These are phyloP conservation scores for Lutjanus erythropterus DNA, from an alignment of 2,113 vertebrate genomes.

Conservation along the genomic window DNA sequence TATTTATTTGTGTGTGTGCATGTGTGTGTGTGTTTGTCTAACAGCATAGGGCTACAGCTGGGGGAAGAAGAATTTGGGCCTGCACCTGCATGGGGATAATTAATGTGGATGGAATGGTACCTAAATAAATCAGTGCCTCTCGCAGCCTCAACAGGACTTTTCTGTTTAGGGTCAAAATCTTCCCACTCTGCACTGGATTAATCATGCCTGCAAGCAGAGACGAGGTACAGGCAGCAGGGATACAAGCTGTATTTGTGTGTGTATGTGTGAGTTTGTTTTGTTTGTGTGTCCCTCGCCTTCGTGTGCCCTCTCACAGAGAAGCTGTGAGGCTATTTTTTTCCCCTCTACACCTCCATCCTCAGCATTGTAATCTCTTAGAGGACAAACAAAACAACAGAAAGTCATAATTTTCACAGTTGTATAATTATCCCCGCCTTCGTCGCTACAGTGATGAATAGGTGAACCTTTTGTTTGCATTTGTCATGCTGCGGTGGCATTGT, in stretches of 20 bases:
- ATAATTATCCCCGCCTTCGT: constrained; percentile 81
- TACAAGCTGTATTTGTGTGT: constrained; percentile 57
- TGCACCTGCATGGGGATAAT: constrained; percentile 87
- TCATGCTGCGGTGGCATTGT: constrained; percentile 82
- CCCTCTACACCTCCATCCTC: constrained; percentile 52
- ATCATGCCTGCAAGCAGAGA: constrained; percentile 77
- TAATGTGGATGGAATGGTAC: constrained; percentile 82
- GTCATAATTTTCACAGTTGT: constrained; percentile 76
- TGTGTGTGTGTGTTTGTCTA: constrained; percentile 51
- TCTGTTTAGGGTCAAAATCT: constrained; percentile 88
- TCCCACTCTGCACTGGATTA: constrained; percentile 82
- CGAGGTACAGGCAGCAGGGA: constrained; percentile 51
- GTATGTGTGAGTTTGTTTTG: constrained; percentile 38
- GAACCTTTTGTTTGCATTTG: constrained; percentile 87
- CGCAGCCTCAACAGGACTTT: constrained; percentile 87
- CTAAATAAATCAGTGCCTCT: constrained; percentile 88
- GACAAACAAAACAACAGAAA: constrained; percentile 82
- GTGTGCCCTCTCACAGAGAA: constrained; percentile 39
- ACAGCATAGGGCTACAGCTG: constrained; percentile 66
- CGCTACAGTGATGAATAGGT: constrained; percentile 84
- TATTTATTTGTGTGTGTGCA: constrained; percentile 58
- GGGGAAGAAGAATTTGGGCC: constrained; percentile 83
- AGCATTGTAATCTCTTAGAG: constrained; percentile 71
- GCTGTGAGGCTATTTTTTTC: constrained; percentile 57
- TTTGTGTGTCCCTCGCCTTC: constrained; percentile 35